phyloP scores from a whole-genome alignment of 2,888 invertebrate genomes.

The Heteromurus nitidus region DNA sequence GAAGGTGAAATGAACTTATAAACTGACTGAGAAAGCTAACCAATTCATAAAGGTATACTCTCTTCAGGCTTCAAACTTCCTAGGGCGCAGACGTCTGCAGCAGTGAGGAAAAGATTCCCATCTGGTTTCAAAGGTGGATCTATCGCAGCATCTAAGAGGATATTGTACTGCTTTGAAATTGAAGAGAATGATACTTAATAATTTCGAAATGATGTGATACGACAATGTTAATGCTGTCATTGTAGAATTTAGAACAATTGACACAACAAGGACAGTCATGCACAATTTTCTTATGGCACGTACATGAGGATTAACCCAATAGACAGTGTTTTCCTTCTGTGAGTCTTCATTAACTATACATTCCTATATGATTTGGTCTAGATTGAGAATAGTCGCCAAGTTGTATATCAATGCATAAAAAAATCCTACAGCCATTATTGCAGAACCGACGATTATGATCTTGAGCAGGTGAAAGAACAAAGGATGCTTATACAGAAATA shows the following conservation, averaged over 20 bases:
- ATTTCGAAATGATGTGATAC: slow-evolving; percentile 14
- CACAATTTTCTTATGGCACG: no score
- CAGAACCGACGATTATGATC: no score
- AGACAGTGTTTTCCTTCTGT: neutral
- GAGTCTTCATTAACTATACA: no score
- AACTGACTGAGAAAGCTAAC: no score
- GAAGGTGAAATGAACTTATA: neutral
- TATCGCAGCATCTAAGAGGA: neutral
- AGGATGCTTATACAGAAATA: no score
- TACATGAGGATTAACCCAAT: neutral
- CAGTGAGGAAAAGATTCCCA: neutral
- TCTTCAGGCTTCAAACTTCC: neutral
- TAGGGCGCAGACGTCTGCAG: neutral
- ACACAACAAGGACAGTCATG: no score
- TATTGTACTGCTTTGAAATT: neutral
- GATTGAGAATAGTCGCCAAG: no score
- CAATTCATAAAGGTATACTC: neutral
- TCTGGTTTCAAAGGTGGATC: neutral
- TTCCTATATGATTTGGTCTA: no score
- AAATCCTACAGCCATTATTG: no score
- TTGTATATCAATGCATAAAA: no score
- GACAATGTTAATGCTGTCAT: slow-evolving; percentile 24
- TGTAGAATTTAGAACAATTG: neutral
- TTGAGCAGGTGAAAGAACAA: no score
- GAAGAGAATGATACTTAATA: neutral